phyloP scores from a whole-genome alignment of 2,797 vertebrate species.

The Danio choprae region DNA sequence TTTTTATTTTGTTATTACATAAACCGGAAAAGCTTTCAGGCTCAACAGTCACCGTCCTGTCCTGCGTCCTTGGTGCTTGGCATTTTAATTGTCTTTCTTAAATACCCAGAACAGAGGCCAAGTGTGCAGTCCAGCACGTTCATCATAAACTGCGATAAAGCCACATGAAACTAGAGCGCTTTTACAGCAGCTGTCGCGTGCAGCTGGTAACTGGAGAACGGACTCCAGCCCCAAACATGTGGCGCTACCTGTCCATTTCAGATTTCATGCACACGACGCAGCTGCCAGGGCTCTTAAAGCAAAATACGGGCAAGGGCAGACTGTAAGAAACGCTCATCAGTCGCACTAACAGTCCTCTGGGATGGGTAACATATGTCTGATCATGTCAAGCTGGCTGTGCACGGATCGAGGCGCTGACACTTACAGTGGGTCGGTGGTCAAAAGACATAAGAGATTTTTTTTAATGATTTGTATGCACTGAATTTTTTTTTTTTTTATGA shows the following conservation, averaged over 20 bases:
- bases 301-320: constrained; percentile 30
- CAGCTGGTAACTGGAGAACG: constrained; percentile 78
- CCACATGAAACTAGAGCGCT: constrained; percentile 75
- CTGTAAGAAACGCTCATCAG: constrained; percentile 57
- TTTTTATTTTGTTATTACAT: not conserved
- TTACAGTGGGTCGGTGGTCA: constrained; percentile 69
- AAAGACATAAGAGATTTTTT: not conserved
- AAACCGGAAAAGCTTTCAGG: not conserved
- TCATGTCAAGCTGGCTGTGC: constrained; percentile 63
- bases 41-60: constrained; percentile 35
- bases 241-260: constrained; percentile 80
- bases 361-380: constrained; percentile 72
- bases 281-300: constrained; percentile 71
- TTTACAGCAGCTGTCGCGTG: constrained; percentile 81
- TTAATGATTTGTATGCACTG: constrained; percentile 29
- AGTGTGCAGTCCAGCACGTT: constrained; percentile 70
- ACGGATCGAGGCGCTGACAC: constrained; percentile 62
- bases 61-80: constrained; percentile 1
- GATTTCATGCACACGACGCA: constrained; percentile 79
- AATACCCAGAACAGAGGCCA: constrained; percentile 66
- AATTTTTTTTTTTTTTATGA: not conserved
- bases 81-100: constrained; percentile 42
- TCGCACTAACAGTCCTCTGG: constrained; percentile 53
- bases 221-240: constrained; percentile 80
- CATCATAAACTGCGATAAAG: constrained; percentile 77